Evolutionary conservation across 2,888 invertebrate species (phyloP).

Genomic region (Deilephila elpenor): DNA sequence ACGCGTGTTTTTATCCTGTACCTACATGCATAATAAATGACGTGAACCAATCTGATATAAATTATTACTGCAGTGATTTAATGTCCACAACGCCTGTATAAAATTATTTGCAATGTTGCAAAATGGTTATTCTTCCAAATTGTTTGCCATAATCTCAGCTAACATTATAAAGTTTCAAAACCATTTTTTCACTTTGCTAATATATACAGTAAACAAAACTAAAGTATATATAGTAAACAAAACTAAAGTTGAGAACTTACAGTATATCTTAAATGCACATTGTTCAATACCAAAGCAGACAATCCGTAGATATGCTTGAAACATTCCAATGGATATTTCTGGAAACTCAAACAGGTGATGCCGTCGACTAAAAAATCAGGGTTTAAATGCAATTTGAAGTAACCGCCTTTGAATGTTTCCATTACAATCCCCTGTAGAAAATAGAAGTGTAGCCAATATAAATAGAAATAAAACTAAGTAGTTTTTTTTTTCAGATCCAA

Average conservation of each 20-base stretch:
- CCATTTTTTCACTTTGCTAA: too few relatives aligned
- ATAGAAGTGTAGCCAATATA: background rate
- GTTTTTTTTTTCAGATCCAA: background rate
- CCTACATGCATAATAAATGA: too few relatives aligned
- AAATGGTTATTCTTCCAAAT: too few relatives aligned
- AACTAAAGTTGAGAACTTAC: slow-evolving; percentile 57
- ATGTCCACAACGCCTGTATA: too few relatives aligned
- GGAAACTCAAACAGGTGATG: slow-evolving; percentile 85
- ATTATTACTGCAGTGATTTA: too few relatives aligned
- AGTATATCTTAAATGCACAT: slow-evolving; percentile 86
- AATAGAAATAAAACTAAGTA: background rate
- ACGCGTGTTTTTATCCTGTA: too few relatives aligned
- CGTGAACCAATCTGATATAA: too few relatives aligned
- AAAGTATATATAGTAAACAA: too few relatives aligned
- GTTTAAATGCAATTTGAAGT: slow-evolving; percentile 86
- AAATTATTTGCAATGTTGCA: too few relatives aligned
- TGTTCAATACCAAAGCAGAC: slow-evolving; percentile 88
- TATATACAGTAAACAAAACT: too few relatives aligned
- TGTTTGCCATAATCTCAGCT: too few relatives aligned
- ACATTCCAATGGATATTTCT: slow-evolving; percentile 84
- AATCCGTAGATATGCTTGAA: slow-evolving; percentile 88
- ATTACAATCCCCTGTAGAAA: slow-evolving; percentile 81
- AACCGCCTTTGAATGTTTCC: slow-evolving; percentile 86
- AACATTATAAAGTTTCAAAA: too few relatives aligned
- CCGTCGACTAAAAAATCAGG: slow-evolving; percentile 82